Percentiles rank a stretch among this genome's conserved stretches.
Conservation (phyloP, 2,797 vertebrate species). For the Gadopsis marmoratus region DNA sequence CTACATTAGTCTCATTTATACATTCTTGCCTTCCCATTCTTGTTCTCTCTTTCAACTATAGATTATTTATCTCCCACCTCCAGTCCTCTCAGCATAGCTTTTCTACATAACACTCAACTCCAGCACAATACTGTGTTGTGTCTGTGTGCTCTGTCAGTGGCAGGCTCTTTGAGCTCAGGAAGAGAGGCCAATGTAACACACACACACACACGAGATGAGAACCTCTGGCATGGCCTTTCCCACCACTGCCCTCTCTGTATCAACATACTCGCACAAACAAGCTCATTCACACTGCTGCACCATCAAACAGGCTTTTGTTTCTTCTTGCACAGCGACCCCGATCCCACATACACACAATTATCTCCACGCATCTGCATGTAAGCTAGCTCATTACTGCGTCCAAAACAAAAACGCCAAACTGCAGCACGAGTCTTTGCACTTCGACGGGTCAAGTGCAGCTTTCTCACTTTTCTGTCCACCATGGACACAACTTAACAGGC, state of each 20-base stretch:
- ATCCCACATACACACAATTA: constrained; percentile 27
- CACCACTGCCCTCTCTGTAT: constrained; percentile 77
- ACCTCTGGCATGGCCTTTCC: constrained; percentile 81
- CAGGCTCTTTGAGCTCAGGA: constrained; percentile 78
- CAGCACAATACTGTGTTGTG: constrained; percentile 74
- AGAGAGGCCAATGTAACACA: constrained; percentile 59
- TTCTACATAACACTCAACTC: constrained; percentile 47
- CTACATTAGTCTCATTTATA: constrained; percentile 18
- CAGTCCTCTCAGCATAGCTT: constrained; percentile 37
- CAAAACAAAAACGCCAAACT: constrained; percentile 54
- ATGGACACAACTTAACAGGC: constrained; percentile 5
- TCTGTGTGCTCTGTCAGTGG: constrained; percentile 69
- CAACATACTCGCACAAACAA: constrained; percentile 75
- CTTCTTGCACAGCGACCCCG: constrained; percentile 41
- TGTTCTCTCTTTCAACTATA: constrained; percentile 38
- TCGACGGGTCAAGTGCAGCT: constrained; percentile 45
- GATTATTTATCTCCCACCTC: constrained; percentile 59
- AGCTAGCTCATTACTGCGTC: constrained; percentile 58
- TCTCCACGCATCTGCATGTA: constrained; percentile 47
- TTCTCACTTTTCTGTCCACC: not conserved
- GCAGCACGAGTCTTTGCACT: constrained; percentile 12
- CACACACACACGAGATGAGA: constrained; percentile 73
- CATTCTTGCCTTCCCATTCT: constrained; percentile 27
- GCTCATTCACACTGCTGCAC: constrained; percentile 62
- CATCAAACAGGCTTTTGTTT: constrained; percentile 76